phyloP scores from a whole-genome alignment of 2,888 invertebrate genomes.

The Drosophila antonietae region DNA sequence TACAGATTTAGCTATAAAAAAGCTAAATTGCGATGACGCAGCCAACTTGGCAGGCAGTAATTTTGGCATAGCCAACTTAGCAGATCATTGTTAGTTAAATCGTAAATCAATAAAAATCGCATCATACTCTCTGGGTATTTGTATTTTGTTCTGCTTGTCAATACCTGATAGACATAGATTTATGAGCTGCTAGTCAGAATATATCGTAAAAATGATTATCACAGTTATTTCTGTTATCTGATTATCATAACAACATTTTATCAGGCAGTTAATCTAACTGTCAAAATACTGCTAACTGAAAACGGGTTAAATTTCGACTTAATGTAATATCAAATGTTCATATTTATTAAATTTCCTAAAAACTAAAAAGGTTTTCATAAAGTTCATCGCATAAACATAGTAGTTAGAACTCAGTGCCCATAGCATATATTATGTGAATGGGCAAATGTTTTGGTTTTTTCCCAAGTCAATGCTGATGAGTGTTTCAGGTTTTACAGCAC shows the following conservation, averaged over 20 bases:
- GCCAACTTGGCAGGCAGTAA: neutral
- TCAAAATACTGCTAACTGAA: neutral
- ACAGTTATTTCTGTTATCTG: neutral
- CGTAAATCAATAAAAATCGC: neutral
- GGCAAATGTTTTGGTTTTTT: conserved; percentile 13
- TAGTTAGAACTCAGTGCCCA: neutral
- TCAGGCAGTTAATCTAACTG: neutral
- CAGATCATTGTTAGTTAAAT: too few species aligned
- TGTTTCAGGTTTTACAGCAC: conserved; percentile 23
- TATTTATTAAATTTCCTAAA: neutral
- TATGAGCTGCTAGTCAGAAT: neutral
- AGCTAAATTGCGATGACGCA: neutral
- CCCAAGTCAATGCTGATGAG: conserved; percentile 18
- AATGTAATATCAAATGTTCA: neutral
- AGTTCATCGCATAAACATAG: neutral
- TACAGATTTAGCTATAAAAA: neutral
- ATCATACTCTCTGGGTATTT: neutral
- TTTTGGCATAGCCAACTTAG: neutral
- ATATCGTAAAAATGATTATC: neutral
- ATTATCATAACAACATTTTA: neutral
- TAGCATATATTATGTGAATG: conserved; percentile 19
- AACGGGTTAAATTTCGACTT: neutral
- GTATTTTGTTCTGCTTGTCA: neutral
- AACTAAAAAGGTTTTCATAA: neutral
- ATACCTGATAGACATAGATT: neutral